Base-by-base conservation (phyloP, 2,113 vertebrate species). In the Butorides virescens region DNA sequence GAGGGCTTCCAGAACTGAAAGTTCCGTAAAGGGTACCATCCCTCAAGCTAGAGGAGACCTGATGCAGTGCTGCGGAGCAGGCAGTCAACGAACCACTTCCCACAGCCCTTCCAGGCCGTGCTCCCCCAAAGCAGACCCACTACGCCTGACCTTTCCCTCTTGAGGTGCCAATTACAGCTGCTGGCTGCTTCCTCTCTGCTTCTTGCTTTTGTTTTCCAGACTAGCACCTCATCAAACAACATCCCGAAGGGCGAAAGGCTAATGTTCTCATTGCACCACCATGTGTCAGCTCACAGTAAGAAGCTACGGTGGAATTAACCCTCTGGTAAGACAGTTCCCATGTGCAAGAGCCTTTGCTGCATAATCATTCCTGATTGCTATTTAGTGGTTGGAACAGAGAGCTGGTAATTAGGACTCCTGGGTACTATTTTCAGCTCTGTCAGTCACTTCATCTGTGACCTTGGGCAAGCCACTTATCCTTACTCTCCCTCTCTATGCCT, bases 321-420 rank as follows among this genome's bases (percentile, higher is more conserved):
- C 59, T 91, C 42, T 46, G 66, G 52, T 77, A 72, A 61, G 65
- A 66, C 46, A 16, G 37, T 49, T 82, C 76, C 88, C 65, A 15
- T 29, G 58, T 25, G 36, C 27, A 23, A 61, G 65, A 83, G 70
- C 50, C n/a, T 82, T 82, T 37, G 52, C 82, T 49, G 66, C 59
- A 23, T 88, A 78, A 91, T 91, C 44, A 56, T 74, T 74, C 92
- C 50, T 88, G 88, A 87, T 91, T 88, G 88, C 67, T 78, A 44
- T 39, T 94, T 83, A 91, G 88, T 55, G 65, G 49, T 67, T 61
- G 83, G 72, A 83, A 78, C 39, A 37, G 59, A 23, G 71, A 66
- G 53, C 53, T 83, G 52, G 46, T 91, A 91, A 91, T 88, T 83
- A 94, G 42, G 88, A 50, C 83, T 83, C 88, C 49, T 25, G 53